Evolutionary conservation across 2,888 invertebrate species (phyloP), one percentile per base, ranked within the genome.

Genomic region (Cheilosia impressa): DNA sequence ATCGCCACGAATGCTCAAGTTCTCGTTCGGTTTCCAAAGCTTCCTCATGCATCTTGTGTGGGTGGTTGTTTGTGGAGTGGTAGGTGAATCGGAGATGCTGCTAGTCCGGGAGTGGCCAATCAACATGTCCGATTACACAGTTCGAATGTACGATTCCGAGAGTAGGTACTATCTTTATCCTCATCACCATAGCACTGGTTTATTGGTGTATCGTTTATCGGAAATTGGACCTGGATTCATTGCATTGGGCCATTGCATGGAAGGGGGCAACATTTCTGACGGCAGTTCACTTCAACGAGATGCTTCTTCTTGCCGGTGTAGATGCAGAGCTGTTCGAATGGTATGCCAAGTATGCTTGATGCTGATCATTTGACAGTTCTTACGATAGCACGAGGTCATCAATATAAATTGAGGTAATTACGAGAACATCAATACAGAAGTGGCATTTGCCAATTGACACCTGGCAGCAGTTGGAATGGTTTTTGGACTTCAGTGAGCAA

Each of bases 221-320:
- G 73, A 81, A 57, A 75, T 81, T 68, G 50, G 41, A 81, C 55
- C 34, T 69, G 62, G 62, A 69, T 68, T 75, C 63, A 63, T 68
- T 75, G 63, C 75, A 81, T 69, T 75, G 55, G 62, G 52, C 53
- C 68, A 17, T 31, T 15, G 31, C 19, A 5, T 50, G 57, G 34
- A 22, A 22, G 60, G 4, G 38, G n/a, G 22, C 1, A 43, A 3
- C 10, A 52, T 17, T 27, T 57, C 31, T 19, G 10, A n/a, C n/a
- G 17, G 1, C 27, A 41, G 2, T 6, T 43, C 15, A 45, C 15
- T 43, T 43, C 13, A 45, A 34, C 34, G 50, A 17, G 1, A 41
- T 13, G 58, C 13, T 10, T 15, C 13, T 38, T 34, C 63, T 63
- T 45, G 62, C 19, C 43, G 2, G 27, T 19, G 43, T 9, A 2